Evolutionary conservation across 2,888 invertebrate genomes (phyloP).

Genomic region (Reticulitermes lucifugus): DNA sequence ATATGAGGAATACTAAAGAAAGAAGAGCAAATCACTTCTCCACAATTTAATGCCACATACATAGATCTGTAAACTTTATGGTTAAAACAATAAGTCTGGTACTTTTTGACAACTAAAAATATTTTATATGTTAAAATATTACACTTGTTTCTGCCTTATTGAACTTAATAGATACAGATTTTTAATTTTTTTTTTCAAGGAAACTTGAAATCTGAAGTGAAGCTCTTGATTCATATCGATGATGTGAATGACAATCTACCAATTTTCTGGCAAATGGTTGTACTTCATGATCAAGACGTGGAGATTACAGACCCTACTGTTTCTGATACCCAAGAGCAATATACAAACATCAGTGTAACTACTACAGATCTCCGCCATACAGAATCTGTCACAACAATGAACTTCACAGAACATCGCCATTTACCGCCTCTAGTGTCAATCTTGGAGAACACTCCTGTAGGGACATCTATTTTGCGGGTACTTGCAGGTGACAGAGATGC

Average conservation of each 20-base stretch:
- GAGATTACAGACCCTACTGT: conserved; percentile 64
- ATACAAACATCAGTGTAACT: not conserved
- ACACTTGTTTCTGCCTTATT: no score
- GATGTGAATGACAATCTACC: conserved; percentile 89
- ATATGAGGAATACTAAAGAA: no score
- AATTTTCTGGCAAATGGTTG: conserved; percentile 75
- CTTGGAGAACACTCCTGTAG: conserved; percentile 79
- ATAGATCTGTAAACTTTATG: no score
- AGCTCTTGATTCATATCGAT: conserved; percentile 75
- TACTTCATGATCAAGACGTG: conserved; percentile 76
- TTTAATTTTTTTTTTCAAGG: conserved; percentile 63
- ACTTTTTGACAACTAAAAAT: no score
- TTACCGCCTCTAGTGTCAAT: conserved; percentile 74
- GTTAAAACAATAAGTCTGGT: no score
- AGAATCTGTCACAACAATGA: conserved; percentile 12
- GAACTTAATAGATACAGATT: no score
- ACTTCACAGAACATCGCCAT: conserved; percentile 28
- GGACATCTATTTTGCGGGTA: conserved; percentile 76
- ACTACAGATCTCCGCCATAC: not conserved
- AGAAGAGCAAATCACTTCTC: no score
- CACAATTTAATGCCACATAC: no score
- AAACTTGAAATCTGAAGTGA: conserved; percentile 79
- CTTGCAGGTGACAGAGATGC: conserved; percentile 80
- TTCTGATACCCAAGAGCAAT: not conserved
- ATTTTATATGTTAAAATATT: no score